Evolutionary conservation across 2,888 invertebrate genomes (phyloP), one percentile per base, ranked within the genome.

Genomic region (Uloborus plumipes): DNA sequence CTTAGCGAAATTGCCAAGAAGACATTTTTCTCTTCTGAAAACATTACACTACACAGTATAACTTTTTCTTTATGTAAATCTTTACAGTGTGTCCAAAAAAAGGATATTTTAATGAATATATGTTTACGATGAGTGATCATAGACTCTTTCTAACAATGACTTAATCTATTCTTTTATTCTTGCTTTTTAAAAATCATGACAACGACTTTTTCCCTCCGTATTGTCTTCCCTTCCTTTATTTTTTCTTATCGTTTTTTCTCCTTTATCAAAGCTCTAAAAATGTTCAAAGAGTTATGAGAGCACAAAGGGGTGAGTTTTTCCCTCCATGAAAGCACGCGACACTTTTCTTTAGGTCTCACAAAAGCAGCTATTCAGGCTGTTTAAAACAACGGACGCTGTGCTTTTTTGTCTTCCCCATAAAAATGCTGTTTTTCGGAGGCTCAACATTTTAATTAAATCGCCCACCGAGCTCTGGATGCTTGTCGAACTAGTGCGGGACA

Each of bases 241-340:
- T 39, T 64, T 49, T 39, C 14, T 11, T 22, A 47, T 64, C 16
- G 18, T 64, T 64, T 64, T 47, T 64, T 20, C 15, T 62, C 39
- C 31, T 62, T 26, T 64, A 13, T 22, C 47, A 9, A 15, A 39
- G 64, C 64, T 39, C 39, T 39, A 65, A 78, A 71, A 71, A 62
- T 73, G 73, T 80, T 74, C 70, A 81, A 74, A 81, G 80, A 81
- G 80, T 81, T 81, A 81, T 81, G 80, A 74, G 69, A 81, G 58
- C 64, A 74, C 74, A 81, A 81, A 81, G 75, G 73, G 80, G 64
- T 62, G 39, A 39, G 39, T 39, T 39, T 39, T 39, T 39, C 39
- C 39, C 39, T 4, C 39, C 39, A 39, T 39, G 39, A 39, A 39
- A 39, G 39, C 39, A 39, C 9, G 39, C 39, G 39, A 39, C 39